Evolutionary conservation across 2,888 invertebrate species (phyloP).

Genomic region (Eristalis arbustorum): DNA sequence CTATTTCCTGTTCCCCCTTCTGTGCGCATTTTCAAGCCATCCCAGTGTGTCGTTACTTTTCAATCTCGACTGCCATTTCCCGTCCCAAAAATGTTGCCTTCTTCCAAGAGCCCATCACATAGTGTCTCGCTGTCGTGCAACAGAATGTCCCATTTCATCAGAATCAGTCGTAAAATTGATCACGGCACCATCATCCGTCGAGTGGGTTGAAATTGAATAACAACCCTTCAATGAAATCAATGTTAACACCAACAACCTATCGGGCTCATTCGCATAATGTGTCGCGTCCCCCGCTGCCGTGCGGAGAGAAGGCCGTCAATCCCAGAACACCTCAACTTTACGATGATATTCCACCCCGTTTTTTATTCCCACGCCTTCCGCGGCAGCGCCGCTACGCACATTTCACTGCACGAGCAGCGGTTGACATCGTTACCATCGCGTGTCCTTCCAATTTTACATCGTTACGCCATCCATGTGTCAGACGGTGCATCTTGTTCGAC

Average conservation of each 20-base stretch:
- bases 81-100: neutral
- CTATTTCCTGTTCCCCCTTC: neutral
- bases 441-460: conserved; percentile 27
- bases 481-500: conserved; percentile 34
- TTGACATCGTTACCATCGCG: conserved; percentile 37
- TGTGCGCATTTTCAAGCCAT: neutral
- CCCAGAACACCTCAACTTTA: conserved; percentile 23
- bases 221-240: neutral
- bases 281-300: neutral
- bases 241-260: neutral
- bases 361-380: neutral
- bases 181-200: neutral
- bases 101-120: neutral
- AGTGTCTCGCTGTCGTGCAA: neutral
- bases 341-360: neutral
- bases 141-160: neutral
- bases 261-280: neutral
- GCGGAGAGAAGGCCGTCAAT: neutral
- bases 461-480: conserved; percentile 20
- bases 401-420: conserved; percentile 7
- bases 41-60: neutral
- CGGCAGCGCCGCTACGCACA: conserved; percentile 19
- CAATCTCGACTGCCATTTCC: neutral
- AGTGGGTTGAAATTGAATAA: neutral
- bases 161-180: neutral